These are phyloP conservation scores for Ateles fusciceps DNA, from an alignment of 2,797 vertebrate genomes.

Conservation along the genomic window DNA sequence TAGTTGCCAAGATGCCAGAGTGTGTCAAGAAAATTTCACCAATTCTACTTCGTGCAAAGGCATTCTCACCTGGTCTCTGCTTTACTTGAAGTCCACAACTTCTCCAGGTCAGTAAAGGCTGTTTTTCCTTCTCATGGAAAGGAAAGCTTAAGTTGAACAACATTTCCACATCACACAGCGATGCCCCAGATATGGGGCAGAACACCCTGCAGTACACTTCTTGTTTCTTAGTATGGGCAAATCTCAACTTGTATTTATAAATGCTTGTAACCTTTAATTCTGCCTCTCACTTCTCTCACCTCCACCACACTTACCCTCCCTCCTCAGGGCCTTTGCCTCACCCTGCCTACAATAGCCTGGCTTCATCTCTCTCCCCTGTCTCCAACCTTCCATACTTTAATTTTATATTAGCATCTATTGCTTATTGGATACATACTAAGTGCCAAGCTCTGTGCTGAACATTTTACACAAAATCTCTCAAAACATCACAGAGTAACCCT, in stretches of 20 bases:
- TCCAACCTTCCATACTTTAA: neutral
- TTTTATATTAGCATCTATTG: neutral
- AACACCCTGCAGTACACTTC: neutral
- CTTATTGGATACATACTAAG: neutral
- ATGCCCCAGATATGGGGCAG: neutral
- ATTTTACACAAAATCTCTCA: neutral
- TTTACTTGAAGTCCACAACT: neutral
- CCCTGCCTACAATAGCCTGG: neutral
- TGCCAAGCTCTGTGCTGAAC: neutral
- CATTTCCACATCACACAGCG: neutral
- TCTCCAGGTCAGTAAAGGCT: neutral
- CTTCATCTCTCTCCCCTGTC: neutral
- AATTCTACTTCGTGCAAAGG: neutral
- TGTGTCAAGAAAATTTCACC: neutral
- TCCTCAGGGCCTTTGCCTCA: neutral
- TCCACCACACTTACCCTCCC: neutral
- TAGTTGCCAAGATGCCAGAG: neutral
- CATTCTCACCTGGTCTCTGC: neutral
- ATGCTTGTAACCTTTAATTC: neutral
- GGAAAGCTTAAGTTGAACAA: neutral
- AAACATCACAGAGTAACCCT: neutral
- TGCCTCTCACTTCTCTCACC: fast-evolving
- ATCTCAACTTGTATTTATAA: neutral
- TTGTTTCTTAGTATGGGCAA: neutral
- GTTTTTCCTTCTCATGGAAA: neutral